Evolutionary conservation across 2,888 invertebrate genomes (phyloP).

Genomic region (Unio delphinus): DNA sequence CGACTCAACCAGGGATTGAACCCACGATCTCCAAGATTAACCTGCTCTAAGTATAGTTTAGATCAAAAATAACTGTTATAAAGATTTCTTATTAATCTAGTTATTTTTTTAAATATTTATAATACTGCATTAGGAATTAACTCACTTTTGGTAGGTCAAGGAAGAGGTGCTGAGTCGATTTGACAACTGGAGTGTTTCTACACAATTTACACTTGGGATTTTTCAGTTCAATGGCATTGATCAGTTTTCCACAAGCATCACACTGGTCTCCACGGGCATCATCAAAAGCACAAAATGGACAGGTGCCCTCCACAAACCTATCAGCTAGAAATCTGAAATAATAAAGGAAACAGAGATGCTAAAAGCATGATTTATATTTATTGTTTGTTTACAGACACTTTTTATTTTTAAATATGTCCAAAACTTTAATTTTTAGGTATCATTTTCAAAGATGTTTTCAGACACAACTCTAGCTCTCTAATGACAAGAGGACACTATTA

Average conservation of each 20-base stretch:
- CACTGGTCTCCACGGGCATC: constrained; percentile 99
- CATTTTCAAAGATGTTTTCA: neutral
- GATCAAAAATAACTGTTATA: no score
- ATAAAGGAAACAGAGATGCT: neutral
- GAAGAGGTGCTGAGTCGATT: constrained; percentile 92
- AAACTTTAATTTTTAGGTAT: neutral
- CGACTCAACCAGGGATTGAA: no score
- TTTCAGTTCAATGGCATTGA: constrained; percentile 91
- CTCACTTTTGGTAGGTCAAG: constrained; percentile 89
- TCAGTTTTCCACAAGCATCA: constrained; percentile 95
- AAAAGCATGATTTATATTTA: neutral
- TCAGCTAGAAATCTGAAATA: constrained; percentile 71
- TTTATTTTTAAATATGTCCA: neutral
- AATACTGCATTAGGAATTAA: neutral
- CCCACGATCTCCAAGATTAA: no score
- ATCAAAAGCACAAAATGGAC: constrained; percentile 92
- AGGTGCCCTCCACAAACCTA: constrained; percentile 95
- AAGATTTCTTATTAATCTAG: no score
- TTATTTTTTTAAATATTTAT: no score
- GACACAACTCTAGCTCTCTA: no score
- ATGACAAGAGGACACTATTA: no score
- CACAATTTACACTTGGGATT: constrained; percentile 92
- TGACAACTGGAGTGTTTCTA: constrained; percentile 78
- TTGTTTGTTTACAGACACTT: neutral
- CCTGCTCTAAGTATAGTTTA: no score